phyloP scores from a whole-genome alignment of 2,797 vertebrate genomes.

The Parotocinclus haroldoi region DNA sequence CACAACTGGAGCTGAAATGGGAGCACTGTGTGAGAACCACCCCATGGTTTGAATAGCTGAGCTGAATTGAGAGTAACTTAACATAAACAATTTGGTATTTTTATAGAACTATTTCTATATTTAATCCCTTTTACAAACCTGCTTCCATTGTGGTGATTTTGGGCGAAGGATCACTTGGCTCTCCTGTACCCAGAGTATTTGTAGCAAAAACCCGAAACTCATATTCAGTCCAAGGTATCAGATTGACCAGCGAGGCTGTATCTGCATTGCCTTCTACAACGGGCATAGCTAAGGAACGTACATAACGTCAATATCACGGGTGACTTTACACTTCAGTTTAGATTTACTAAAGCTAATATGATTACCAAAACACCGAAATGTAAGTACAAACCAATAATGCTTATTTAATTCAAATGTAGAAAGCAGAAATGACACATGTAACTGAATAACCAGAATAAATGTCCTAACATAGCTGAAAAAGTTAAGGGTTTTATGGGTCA shows the following conservation, averaged over 20 bases:
- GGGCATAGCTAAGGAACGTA: conserved; percentile 71
- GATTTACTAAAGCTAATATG: too few relatives aligned
- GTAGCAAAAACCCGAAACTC: conserved; percentile 93
- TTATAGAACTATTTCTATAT: background rate
- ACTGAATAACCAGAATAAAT: too few relatives aligned
- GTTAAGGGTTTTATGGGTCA: background rate
- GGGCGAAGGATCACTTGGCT: conserved; percentile 85
- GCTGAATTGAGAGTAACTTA: too few relatives aligned
- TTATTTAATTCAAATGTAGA: too few relatives aligned
- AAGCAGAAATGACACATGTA: too few relatives aligned
- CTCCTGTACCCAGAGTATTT: conserved; percentile 89
- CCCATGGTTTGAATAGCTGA: too few relatives aligned
- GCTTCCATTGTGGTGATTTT: conserved; percentile 81
- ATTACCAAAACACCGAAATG: too few relatives aligned
- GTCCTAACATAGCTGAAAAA: too few relatives aligned
- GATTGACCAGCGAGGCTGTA: conserved; percentile 77
- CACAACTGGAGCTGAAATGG: conserved; percentile 83
- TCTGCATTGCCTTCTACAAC: conserved; percentile 92
- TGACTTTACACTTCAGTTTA: background rate
- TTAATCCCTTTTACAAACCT: conserved; percentile 64
- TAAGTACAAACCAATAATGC: too few relatives aligned
- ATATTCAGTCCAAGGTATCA: conserved; percentile 94
- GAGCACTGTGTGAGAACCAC: conserved; percentile 23
- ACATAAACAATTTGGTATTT: background rate
- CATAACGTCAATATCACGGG: background rate